Evolutionary conservation across 2,797 vertebrate genomes (phyloP), one percentile per base, ranked within the genome.

Genomic region (Poecilia wingei): DNA sequence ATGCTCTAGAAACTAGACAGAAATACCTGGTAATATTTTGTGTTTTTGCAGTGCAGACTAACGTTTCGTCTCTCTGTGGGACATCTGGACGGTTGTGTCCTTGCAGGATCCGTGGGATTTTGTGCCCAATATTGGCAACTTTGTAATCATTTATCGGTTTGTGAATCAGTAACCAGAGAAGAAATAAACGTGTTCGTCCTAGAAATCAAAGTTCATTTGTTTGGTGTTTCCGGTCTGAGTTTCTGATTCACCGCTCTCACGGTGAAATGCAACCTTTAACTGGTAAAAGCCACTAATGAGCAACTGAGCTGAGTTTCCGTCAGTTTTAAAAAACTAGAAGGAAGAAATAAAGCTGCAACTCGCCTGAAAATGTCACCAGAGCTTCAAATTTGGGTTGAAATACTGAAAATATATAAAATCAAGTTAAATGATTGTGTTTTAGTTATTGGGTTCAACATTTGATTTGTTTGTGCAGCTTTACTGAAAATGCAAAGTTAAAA

Each of bases 111-210:
- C 41, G 59, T 82, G 86, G 75, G 81, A 83, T 74, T 71, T 36
- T n/a, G 5, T 57, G 45, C 72, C 55, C n/a, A 70, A 20, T 75
- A 73, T 89, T 72, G 1, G 61, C 71, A 31, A 36, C 1, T 51
- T 49, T 85, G 53, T 91, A 92, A 93, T 92, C 87, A 93, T 94
- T 93, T 59, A 91, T 89, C 53, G 10, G 6, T 75, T 75, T 14
- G 74, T 88, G 22, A 94, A 94, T 95, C 84, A 93, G 91, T 94
- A 91, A 93, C 93, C 36, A 51, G n/a, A 33, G 36, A 16, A 57
- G 36, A 51, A 69, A 57, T 72, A 39, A 57, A 33, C 4, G 8
- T 3, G 76, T 86, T 86, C 7, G 75, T 49, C 57, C 68, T 74
- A 72, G 70, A 86, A 87, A 86, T 89, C 93, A 90, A 90, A 94